Base-by-base conservation (phyloP, 2,888 invertebrate genomes). In the Junonia oenone region DNA sequence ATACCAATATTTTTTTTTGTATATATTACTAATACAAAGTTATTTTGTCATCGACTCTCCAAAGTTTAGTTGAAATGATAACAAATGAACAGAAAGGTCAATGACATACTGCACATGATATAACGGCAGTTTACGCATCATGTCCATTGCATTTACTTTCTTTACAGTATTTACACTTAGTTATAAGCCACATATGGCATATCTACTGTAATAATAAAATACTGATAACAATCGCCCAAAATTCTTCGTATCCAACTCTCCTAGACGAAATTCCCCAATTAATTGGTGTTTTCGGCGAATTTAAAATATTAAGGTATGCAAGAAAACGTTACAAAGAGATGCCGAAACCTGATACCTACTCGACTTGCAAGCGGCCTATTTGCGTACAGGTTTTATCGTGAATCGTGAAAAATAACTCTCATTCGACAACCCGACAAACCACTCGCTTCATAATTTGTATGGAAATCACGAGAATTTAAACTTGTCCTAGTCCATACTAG, bases 371-470 rank as follows among this genome's bases (percentile, higher is more conserved):
- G 19, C 50, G 63, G 57, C 61, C 54, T 63, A 62, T 63, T 66
- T 65, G 61, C 63, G 56, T 66, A 71, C 72, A 58, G 68, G 62
- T 68, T 76, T 76, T 76, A 76, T 79, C 71, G 59, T 59, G 59
- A 59, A 72, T 75, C 72, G 73, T 73, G 72, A 73, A 77, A 78
- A 76, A 73, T 67, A 72, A 65, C 61, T 59, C n/a, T n/a, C 63
- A 63, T 68, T 66, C 66, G 55, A 68, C 71, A 75, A 72, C 69
- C 67, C 68, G 69, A 67, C 69, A 59, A 56, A 56, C 56, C 48
- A 47, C 55, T 46, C 43, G 52, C 43, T 59, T 51, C 56, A 62
- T 57, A 63, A 68, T 72, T 68, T 62, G 60, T 67, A 57, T 53
- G 50, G 15, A 58, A 65, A 72, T n/a, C n/a, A 26, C n/a, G n/a